These are phyloP conservation scores for Agrotis puta DNA, from an alignment of 2,888 invertebrate genomes.

Conservation along the genomic window DNA sequence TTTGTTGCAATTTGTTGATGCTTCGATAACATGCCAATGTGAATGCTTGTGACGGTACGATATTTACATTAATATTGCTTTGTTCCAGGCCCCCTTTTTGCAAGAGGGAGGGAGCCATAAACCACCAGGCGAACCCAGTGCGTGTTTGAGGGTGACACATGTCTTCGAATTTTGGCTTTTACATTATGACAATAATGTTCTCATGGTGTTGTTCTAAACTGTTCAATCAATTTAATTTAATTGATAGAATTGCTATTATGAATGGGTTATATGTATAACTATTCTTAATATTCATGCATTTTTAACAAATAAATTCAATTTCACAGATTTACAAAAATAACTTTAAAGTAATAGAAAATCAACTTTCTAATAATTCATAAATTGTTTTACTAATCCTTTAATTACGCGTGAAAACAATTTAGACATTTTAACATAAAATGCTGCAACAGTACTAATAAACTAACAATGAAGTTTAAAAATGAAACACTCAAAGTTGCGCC, in stretches of 20 bases:
- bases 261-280: too few species aligned
- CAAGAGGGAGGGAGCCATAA: too few species aligned
- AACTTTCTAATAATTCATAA: neutral
- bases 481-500: constrained; percentile 33
- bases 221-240: too few species aligned
- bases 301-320: too few species aligned
- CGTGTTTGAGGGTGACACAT: neutral
- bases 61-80: too few species aligned
- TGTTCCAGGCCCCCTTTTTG: too few species aligned
- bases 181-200: neutral
- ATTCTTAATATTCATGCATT: too few species aligned
- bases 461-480: constrained; percentile 26
- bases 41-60: too few species aligned
- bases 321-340: too few species aligned
- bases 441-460: constrained; percentile 45
- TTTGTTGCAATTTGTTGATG: neutral
- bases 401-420: constrained; percentile 45
- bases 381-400: constrained; percentile 26
- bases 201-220: neutral
- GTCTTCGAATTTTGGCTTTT: neutral
- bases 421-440: constrained; percentile 1
- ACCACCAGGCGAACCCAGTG: neutral
- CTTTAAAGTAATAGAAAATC: neutral
- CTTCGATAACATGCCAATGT: neutral
- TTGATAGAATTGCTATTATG: too few species aligned